A percentile compares a stretch with the other conserved stretches of the same genome.
Conservation (phyloP, 1,140 invertebrate species). For the Anastatus disparis region DNA sequence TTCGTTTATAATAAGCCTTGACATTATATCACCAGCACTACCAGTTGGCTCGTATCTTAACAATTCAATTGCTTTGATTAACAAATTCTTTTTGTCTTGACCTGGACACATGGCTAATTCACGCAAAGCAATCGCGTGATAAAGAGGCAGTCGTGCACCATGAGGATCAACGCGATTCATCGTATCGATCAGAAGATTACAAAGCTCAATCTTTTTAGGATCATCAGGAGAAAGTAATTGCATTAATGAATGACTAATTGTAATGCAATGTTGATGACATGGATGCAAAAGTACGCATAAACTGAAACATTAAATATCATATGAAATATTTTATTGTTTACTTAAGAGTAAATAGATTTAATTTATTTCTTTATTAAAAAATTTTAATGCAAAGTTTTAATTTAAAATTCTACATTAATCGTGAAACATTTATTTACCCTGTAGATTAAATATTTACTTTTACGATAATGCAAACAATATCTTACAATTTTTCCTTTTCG, state of each 20-base stretch:
- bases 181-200: constrained; percentile 73
- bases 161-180: constrained; percentile 76
- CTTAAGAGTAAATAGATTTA: neutral
- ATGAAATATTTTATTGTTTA: no score
- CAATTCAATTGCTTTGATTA: constrained; percentile 63
- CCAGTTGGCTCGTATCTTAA: constrained; percentile 66
- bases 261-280: constrained; percentile 84
- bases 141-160: constrained; percentile 75
- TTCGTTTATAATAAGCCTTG: constrained; percentile 58
- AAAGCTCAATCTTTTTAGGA: constrained; percentile 72
- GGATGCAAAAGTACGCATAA: constrained; percentile 77
- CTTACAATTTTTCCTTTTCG: no score
- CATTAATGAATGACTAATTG: constrained; percentile 81
- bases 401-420: no score
- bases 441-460: no score
- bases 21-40: constrained; percentile 66
- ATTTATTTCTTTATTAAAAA: no score
- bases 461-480: no score
- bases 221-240: constrained; percentile 73
- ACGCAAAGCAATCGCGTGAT: constrained; percentile 76
- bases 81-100: constrained; percentile 60
- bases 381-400: no score
- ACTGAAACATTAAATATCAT: no score
- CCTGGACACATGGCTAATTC: constrained; percentile 73
- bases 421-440: no score